Base-by-base conservation (phyloP, 2,888 invertebrate genomes). In the Pterostichus madidus region DNA sequence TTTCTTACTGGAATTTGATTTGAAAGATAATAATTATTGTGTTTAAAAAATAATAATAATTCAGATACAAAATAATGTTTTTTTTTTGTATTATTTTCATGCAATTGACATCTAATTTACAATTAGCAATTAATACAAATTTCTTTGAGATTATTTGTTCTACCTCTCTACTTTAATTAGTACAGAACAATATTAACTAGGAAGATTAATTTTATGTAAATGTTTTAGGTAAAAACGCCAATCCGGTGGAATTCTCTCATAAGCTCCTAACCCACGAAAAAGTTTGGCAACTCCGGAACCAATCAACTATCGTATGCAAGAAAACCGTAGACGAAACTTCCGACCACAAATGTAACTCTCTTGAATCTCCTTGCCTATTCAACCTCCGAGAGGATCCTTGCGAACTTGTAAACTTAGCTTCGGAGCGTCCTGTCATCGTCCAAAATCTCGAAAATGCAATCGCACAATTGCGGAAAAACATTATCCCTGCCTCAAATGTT, bases 341-440 rank as follows among this genome's bases (percentile, higher is more conserved):
- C 68, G 82, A 85, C 5, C 84, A 85, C 5, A 85, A 86, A 80
- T 90, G 90, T 83, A 85, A 89, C 80, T 88, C 89, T 3, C 35
- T 88, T 6, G 84, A 87, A 78, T 87, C 89, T 0, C 90, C 92
- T n/a, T 92, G 92, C 84, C 86, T 92, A 0, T 92, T 90, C 85
- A 90, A 92, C 85, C 85, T 92, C 0, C 87, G 86, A 44, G 87
- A 87, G 1, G 92, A 92, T 88, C 92, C 92, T 0, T 92, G 92
- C 84, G 92, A 92, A 85, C 87, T 79, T 84, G 87, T 89, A 17
- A 92, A 92, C 86, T 87, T 92, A 32, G 91, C 91, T 0, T 84
- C 87, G 0, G 84, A 86, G 4, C 85, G 89, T 11, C 91, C 91
- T 0, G 84, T 89, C 17, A 87, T 92, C 4, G 85, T 91, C 0